Evolutionary conservation across 2,113 vertebrate species (phyloP).

Genomic region (Spea bombifrons): DNA sequence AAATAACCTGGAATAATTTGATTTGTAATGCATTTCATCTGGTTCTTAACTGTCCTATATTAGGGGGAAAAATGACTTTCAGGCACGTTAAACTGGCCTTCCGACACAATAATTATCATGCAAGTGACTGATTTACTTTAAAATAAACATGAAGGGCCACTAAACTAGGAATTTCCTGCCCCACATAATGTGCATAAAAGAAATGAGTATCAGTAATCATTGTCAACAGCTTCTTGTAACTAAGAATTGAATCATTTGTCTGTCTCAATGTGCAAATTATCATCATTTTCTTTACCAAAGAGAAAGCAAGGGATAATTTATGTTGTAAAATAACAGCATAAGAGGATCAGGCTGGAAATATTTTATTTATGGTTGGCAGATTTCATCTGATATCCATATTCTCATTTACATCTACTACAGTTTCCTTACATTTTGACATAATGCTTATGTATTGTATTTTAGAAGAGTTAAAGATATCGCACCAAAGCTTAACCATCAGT

Average conservation of each 20-base stretch:
- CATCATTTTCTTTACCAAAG: constrained; percentile 63
- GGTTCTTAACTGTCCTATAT: constrained; percentile 66
- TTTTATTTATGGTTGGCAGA: constrained; percentile 37
- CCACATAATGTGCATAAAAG: constrained; percentile 61
- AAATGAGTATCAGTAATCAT: constrained; percentile 81
- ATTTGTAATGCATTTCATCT: constrained; percentile 60
- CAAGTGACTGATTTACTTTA: constrained; percentile 69
- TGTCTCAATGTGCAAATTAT: constrained; percentile 76
- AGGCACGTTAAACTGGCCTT: constrained; percentile 57
- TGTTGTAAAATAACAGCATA: constrained; percentile 58
- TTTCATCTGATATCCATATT: constrained; percentile 2
- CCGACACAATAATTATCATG: constrained; percentile 70
- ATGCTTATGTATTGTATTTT: background rate
- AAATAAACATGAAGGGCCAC: constrained; percentile 66
- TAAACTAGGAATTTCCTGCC: constrained; percentile 64
- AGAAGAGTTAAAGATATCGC: too few relatives aligned
- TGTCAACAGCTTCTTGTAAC: constrained; percentile 78
- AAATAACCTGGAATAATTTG: constrained; percentile 56
- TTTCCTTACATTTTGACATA: background rate
- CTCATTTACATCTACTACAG: background rate
- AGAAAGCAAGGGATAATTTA: constrained; percentile 60
- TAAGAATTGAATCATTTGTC: constrained; percentile 86
- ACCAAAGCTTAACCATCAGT: too few relatives aligned
- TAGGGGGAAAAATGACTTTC: constrained; percentile 43
- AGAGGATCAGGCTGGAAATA: constrained; percentile 55